phyloP scores from a whole-genome alignment of 2,888 invertebrate species.

The Hipparchia semele region DNA sequence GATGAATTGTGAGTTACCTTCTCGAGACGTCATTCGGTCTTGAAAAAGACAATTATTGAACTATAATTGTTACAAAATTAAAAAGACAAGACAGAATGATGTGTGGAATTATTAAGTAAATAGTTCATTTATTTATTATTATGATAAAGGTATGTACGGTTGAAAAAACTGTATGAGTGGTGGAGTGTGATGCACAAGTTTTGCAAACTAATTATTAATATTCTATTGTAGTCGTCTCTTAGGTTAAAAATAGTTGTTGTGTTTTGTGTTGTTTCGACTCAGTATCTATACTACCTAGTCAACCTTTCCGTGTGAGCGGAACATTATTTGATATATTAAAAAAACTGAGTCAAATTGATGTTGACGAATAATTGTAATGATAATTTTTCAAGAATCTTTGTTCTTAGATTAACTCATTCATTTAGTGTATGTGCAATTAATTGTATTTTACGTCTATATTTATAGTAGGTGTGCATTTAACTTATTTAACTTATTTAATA shows the following conservation, averaged over 20 bases:
- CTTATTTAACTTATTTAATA: slow-evolving; percentile 71
- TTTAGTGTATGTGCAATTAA: slow-evolving; percentile 78
- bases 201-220: slow-evolving; percentile 60
- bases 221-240: slow-evolving; percentile 59
- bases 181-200: slow-evolving; percentile 68
- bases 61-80: slow-evolving; percentile 12
- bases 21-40: slow-evolving; percentile 41
- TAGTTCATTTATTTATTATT: slow-evolving; percentile 54
- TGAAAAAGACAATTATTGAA: slow-evolving; percentile 16
- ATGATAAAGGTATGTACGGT: slow-evolving; percentile 48
- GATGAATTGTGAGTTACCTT: slow-evolving; percentile 71
- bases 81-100: slow-evolving; percentile 25
- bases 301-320: slow-evolving; percentile 47
- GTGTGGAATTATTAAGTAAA: slow-evolving; percentile 38
- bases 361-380: slow-evolving; percentile 57
- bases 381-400: slow-evolving; percentile 64
- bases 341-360: slow-evolving; percentile 56
- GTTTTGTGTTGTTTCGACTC: slow-evolving; percentile 72
- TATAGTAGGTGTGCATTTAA: slow-evolving; percentile 68
- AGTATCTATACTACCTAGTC: slow-evolving; percentile 60
- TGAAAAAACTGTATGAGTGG: slow-evolving; percentile 49
- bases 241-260: slow-evolving; percentile 76
- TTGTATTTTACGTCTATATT: slow-evolving; percentile 71
- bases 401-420: slow-evolving; percentile 71
- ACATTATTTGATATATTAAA: slow-evolving; percentile 45